These are phyloP conservation scores for Papilio polyxenes DNA, from an alignment of 1,140 invertebrate genomes.

Conservation along the genomic window DNA sequence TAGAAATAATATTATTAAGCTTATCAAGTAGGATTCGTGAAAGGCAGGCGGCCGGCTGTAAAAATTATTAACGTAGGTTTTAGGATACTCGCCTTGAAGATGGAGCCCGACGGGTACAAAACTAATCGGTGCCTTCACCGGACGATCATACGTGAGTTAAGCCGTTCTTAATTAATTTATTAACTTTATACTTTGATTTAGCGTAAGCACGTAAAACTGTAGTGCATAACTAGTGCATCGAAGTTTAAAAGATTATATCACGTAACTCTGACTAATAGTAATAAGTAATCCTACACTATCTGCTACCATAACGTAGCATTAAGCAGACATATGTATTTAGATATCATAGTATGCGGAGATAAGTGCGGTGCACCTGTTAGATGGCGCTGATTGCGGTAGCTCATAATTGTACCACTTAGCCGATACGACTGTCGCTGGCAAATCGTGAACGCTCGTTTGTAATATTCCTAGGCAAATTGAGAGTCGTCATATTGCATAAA, in stretches of 20 bases:
- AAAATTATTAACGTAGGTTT: background rate
- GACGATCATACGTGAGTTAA: too few species aligned
- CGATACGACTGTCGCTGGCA: constrained; percentile 22
- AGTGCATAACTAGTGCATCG: background rate
- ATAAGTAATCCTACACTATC: constrained; percentile 11
- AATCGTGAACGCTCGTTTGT: too few species aligned
- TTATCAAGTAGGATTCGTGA: too few species aligned
- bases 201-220: background rate
- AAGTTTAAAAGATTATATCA: background rate
- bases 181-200: too few species aligned
- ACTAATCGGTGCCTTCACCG: too few species aligned
- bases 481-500: too few species aligned
- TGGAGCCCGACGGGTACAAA: too few species aligned
- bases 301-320: constrained; percentile 24
- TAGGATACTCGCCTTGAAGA: too few species aligned
- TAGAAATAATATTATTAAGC: too few species aligned
- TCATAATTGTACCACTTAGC: constrained; percentile 47
- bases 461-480: too few species aligned
- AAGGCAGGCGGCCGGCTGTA: too few species aligned
- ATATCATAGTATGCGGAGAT: constrained; percentile 44
- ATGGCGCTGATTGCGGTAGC: constrained; percentile 32
- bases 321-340: constrained; percentile 43
- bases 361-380: constrained; percentile 40
- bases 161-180: too few species aligned
- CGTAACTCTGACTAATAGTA: background rate